These are phyloP conservation scores for Herpetotheres cachinnans DNA, from an alignment of 2,113 vertebrate species.

Conservation along the genomic window DNA sequence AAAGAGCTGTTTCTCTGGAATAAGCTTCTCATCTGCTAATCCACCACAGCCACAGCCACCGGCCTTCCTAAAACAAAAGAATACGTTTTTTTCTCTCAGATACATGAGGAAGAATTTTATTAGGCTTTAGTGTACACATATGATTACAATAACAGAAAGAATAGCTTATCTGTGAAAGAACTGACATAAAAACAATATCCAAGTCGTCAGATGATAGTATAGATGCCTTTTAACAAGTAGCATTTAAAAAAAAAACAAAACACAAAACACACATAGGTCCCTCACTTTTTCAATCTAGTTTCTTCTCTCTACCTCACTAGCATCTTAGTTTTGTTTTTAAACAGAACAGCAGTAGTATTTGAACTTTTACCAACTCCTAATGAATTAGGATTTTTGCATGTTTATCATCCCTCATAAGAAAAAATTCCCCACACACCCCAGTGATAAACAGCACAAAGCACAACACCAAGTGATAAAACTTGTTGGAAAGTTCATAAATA, in stretches of 20 bases:
- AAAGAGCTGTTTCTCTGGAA: slow-evolving; percentile 20
- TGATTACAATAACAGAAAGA: slow-evolving; percentile 40
- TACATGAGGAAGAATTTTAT: neutral
- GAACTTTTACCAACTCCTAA: neutral
- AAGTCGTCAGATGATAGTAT: neutral
- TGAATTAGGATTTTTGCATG: neutral
- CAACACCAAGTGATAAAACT: neutral
- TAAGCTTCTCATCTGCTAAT: neutral
- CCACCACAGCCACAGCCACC: rapidly evolving
- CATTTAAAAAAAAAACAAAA: neutral
- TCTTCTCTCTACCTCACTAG: neutral
- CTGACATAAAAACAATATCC: neutral
- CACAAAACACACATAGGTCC: neutral
- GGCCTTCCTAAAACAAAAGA: neutral
- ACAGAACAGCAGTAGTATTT: neutral
- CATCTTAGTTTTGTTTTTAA: neutral
- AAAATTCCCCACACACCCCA: neutral
- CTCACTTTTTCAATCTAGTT: neutral
- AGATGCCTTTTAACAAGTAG: neutral
- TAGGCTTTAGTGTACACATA: neutral
- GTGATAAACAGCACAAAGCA: neutral
- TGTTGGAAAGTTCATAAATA: neutral
- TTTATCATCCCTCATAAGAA: neutral
- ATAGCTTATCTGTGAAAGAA: neutral
- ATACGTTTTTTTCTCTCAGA: neutral